phyloP scores from a whole-genome alignment of 2,888 invertebrate genomes.

The Vandiemenella viatica region DNA sequence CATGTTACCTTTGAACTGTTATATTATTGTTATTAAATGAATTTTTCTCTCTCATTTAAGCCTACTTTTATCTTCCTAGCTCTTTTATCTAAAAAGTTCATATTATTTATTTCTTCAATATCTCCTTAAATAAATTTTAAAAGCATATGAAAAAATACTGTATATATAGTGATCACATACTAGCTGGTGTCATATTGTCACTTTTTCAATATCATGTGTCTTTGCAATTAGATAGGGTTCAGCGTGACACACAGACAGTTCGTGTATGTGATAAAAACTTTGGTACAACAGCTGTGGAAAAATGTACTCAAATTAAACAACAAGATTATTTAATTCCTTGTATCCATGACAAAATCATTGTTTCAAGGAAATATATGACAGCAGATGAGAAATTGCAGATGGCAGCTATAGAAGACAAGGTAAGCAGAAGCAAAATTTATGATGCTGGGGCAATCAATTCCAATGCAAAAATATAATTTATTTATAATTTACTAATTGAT shows the following conservation, averaged over 20 bases:
- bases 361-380: neutral
- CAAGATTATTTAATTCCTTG: neutral
- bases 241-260: neutral
- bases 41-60: too few species aligned
- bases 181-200: neutral
- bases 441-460: too few species aligned
- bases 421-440: too few species aligned
- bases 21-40: too few species aligned
- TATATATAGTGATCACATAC: neutral
- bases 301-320: neutral
- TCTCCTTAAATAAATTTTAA: too few species aligned
- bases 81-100: too few species aligned
- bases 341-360: neutral
- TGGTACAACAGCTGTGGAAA: neutral
- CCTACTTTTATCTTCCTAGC: too few species aligned
- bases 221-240: constrained; percentile 19
- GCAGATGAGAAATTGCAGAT: neutral
- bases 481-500: too few species aligned
- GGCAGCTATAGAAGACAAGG: neutral
- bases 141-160: too few species aligned
- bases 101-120: too few species aligned
- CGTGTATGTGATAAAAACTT: neutral
- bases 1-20: too few species aligned
- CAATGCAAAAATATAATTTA: too few species aligned
- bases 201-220: neutral